A percentile compares a stretch with the other conserved stretches of the same genome.
phyloP scores from a whole-genome alignment of 2,888 invertebrate genomes.

The Melikaiella ostensackeni region DNA sequence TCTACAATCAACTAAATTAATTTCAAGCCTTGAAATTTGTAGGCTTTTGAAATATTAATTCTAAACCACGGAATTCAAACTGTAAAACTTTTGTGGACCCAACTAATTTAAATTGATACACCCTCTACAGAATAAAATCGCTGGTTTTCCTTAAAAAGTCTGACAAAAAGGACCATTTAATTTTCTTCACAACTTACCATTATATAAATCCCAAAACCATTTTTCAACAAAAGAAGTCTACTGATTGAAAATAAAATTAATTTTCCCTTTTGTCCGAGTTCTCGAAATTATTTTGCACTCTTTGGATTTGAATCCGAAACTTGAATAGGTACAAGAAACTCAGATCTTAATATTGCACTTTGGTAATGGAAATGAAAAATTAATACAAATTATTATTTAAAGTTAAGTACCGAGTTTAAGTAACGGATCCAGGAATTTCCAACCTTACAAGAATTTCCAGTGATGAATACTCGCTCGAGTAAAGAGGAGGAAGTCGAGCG shows the following conservation, averaged over 20 bases:
- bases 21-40: not conserved
- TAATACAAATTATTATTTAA: not conserved
- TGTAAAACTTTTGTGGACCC: not conserved
- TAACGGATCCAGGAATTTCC: conserved; percentile 27
- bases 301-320: conserved; percentile 24
- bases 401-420: conserved; percentile 27
- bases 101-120: conserved; percentile 23
- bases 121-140: conserved; percentile 9
- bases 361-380: conserved; percentile 15
- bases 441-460: not conserved
- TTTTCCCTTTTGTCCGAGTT: not conserved
- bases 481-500: not conserved
- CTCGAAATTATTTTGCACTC: not conserved
- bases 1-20: not conserved
- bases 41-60: not conserved
- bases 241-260: not conserved
- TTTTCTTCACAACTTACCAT: conserved; percentile 13
- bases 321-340: conserved; percentile 27
- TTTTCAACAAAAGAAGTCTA: not conserved
- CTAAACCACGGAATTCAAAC: not conserved
- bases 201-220: not conserved
- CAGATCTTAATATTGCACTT: conserved; percentile 32
- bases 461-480: not conserved
- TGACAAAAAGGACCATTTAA: not conserved
- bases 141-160: not conserved